Evolutionary conservation across 2,113 vertebrate species (phyloP).

Genomic region (Phainopepla nitens): DNA sequence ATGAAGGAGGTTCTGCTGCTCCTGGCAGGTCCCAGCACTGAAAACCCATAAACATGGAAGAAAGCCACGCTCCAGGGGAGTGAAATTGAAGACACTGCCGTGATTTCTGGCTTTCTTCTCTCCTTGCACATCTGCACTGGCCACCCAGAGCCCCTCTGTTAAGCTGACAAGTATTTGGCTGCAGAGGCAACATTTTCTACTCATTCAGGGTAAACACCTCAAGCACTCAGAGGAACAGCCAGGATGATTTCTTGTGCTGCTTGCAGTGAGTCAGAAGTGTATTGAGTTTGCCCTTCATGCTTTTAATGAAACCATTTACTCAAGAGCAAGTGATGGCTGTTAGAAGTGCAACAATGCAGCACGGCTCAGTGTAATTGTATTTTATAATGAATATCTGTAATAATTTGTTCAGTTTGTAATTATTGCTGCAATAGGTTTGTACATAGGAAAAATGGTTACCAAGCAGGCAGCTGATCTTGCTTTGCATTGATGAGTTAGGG

Average conservation of each 20-base stretch:
- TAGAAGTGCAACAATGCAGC: background rate
- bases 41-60: background rate
- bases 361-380: background rate
- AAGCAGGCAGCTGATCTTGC: background rate
- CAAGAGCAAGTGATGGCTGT: background rate
- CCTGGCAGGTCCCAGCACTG: background rate
- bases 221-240: background rate
- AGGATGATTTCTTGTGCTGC: background rate
- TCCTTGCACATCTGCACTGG: background rate
- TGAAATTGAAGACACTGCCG: background rate
- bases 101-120: background rate
- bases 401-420: slow-evolving; percentile 37
- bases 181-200: background rate
- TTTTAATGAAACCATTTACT: slow-evolving; percentile 56
- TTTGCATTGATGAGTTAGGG: background rate
- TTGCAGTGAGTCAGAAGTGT: slow-evolving; percentile 7
- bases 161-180: background rate
- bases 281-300: slow-evolving; percentile 52
- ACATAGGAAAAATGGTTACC: slow-evolving; percentile 2
- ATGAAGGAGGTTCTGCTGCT: background rate
- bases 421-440: slow-evolving; percentile 6
- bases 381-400: slow-evolving; percentile 21
- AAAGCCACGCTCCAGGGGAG: background rate
- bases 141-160: background rate
- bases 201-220: background rate